Conservation (phyloP, 2,888 invertebrate genomes). For the Amorpha juglandis region DNA sequence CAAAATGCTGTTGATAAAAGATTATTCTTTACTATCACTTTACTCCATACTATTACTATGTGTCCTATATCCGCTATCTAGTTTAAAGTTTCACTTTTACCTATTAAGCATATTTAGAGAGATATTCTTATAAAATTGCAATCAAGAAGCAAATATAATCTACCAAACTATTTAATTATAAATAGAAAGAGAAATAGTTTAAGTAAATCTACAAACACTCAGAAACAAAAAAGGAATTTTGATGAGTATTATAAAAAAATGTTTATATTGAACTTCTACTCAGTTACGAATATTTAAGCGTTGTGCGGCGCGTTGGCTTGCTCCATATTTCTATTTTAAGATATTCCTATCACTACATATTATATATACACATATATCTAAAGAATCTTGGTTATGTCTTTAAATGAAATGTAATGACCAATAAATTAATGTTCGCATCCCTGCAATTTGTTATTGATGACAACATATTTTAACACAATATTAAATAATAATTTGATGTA, state of each 20-base stretch:
- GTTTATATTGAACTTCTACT: not conserved
- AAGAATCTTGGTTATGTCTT: not conserved
- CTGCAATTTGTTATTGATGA: not conserved
- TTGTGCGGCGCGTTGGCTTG: not conserved
- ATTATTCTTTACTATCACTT: constrained; percentile 44
- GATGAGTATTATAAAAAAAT: too few relatives aligned
- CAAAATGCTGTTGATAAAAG: constrained; percentile 38
- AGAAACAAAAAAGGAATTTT: too few relatives aligned
- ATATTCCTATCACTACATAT: not conserved
- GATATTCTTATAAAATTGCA: not conserved
- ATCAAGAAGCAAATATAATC: too few relatives aligned
- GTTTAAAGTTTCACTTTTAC: constrained; percentile 3
- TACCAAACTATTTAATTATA: too few relatives aligned
- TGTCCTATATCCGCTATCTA: constrained; percentile 29
- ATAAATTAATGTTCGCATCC: not conserved
- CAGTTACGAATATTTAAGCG: not conserved
- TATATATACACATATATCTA: not conserved
- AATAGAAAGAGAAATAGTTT: too few relatives aligned
- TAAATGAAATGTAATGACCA: not conserved
- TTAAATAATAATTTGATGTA: too few relatives aligned
- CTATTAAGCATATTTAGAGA: not conserved
- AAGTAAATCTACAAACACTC: too few relatives aligned
- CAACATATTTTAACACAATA: not conserved
- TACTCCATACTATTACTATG: constrained; percentile 37
- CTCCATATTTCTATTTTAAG: constrained; percentile 22